phyloP scores from a whole-genome alignment of 1,140 invertebrate genomes.

The Panagrolaimus sp. region DNA sequence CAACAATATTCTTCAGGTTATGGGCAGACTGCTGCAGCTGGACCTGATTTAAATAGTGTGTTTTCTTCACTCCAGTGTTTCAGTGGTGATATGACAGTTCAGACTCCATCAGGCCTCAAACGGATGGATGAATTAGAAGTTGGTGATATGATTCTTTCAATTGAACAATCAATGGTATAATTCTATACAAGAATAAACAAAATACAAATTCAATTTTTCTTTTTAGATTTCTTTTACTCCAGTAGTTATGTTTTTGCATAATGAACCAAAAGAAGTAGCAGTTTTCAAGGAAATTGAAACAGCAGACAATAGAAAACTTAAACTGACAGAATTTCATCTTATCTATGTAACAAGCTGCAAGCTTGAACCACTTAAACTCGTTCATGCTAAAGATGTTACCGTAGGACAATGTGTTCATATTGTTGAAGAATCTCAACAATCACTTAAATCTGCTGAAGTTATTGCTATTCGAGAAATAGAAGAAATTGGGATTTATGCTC shows the following conservation, averaged over 20 bases:
- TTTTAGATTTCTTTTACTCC: constrained; percentile 39
- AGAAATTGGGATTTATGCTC: constrained; percentile 41
- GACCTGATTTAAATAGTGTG: constrained; percentile 19
- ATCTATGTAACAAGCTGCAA: constrained; percentile 31
- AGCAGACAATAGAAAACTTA: constrained; percentile 18
- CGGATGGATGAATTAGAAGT: constrained; percentile 38
- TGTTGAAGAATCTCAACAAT: constrained; percentile 10
- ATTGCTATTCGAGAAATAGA: constrained; percentile 17
- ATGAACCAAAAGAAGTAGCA: constrained; percentile 29
- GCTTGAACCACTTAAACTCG: constrained; percentile 15
- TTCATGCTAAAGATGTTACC: constrained; percentile 30
- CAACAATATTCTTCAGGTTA: neutral
- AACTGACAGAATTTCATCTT: constrained; percentile 35
- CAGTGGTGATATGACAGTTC: constrained; percentile 39
- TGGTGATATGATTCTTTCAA: constrained; percentile 40
- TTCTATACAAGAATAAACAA: neutral
- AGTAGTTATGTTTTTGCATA: constrained; percentile 43
- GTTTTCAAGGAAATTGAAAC: constrained; percentile 25
- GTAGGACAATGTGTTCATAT: constrained; percentile 36
- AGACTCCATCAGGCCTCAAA: constrained; percentile 30
- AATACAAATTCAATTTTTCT: neutral
- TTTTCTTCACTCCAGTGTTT: constrained; percentile 37
- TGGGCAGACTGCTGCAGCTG: neutral
- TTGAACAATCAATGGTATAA: constrained; percentile 33
- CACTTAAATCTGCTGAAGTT: neutral